phyloP scores from a whole-genome alignment of 2,797 vertebrate species.

The Mallotus villosus region DNA sequence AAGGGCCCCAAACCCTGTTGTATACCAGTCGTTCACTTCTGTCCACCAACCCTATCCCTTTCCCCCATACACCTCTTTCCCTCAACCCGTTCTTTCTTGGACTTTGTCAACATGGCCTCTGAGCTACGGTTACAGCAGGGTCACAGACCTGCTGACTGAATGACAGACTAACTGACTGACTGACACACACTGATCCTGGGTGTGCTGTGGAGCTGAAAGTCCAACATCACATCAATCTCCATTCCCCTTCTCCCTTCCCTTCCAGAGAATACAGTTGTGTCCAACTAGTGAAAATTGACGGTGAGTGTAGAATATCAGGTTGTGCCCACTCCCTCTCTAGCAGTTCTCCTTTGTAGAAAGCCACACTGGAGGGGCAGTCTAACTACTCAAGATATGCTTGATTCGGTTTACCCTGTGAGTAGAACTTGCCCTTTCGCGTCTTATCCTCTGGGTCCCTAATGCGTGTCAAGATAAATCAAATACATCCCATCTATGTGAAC shows the following conservation, averaged over 20 bases:
- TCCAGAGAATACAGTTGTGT: constrained; percentile 38
- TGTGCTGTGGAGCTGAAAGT: constrained; percentile 7
- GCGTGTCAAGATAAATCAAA: no score
- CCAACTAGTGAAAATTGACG: constrained; percentile 44
- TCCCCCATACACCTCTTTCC: no score
- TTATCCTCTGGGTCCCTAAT: no score
- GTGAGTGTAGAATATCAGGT: constrained; percentile 1
- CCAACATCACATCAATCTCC: constrained; percentile 4
- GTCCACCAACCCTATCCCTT: no score
- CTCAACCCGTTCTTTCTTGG: constrained; percentile 21
- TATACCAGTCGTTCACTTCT: no score
- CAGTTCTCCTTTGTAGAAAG: no score
- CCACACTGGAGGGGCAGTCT: neutral
- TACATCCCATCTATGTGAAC: no score
- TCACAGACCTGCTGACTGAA: neutral
- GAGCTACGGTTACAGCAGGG: constrained; percentile 48
- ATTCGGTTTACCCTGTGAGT: constrained; percentile 46
- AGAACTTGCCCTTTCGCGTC: neutral
- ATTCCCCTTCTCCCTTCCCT: neutral
- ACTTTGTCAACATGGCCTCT: constrained; percentile 58
- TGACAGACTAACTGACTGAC: neutral
- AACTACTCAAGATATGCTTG: constrained; percentile 39
- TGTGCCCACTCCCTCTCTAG: neutral
- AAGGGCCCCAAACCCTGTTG: no score
- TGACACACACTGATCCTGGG: neutral